Percentiles rank a stretch among this genome's conserved stretches.
Evolutionary conservation across 2,113 vertebrate species (phyloP).

Genomic region (Nicator chloris): DNA sequence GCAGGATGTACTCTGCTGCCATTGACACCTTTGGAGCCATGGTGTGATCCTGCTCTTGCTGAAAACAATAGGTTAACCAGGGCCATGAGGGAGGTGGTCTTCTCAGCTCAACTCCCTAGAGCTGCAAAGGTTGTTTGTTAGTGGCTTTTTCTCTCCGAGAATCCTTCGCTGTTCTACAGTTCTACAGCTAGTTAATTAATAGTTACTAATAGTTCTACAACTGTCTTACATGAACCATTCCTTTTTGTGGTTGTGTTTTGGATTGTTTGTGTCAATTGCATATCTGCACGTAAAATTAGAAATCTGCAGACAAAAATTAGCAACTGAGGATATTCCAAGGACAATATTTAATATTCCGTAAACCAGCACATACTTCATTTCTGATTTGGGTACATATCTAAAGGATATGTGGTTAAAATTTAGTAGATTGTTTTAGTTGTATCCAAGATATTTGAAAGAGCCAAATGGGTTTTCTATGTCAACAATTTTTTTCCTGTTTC

Average conservation of each 20-base stretch:
- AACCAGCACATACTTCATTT: neutral
- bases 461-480: neutral
- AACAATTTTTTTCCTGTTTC: neutral
- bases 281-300: neutral
- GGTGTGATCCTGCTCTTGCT: neutral
- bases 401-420: neutral
- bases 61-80: neutral
- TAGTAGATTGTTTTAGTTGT: neutral
- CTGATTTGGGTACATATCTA: neutral
- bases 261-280: neutral
- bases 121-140: neutral
- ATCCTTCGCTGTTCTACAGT: neutral
- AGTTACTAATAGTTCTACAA: neutral
- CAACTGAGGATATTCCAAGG: neutral
- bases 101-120: neutral
- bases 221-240: neutral
- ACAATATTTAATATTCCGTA: neutral
- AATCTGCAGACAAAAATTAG: neutral
- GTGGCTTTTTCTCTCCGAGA: neutral
- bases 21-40: neutral
- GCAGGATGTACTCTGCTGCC: neutral
- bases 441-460: neutral
- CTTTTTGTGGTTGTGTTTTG: neutral
- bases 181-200: neutral
- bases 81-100: neutral